These are phyloP conservation scores for Crypturellus tataupa DNA, from an alignment of 2,797 vertebrate genomes.

Conservation along the genomic window DNA sequence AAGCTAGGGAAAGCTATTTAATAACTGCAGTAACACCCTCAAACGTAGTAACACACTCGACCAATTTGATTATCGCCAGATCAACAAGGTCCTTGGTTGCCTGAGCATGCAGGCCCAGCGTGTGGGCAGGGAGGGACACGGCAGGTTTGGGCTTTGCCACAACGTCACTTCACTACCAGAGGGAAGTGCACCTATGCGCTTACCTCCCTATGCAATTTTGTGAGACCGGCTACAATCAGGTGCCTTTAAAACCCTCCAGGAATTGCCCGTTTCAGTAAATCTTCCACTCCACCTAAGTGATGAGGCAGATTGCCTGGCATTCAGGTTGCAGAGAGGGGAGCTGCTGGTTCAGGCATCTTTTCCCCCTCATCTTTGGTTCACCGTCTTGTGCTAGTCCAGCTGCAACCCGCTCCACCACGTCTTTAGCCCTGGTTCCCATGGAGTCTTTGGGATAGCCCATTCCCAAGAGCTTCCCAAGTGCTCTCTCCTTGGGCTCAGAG, in stretches of 20 bases:
- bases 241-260: neutral
- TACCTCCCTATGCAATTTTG: neutral
- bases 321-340: neutral
- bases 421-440: neutral
- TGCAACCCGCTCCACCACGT: neutral
- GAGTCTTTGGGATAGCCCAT: neutral
- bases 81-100: slow-evolving; percentile 36
- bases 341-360: neutral
- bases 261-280: neutral
- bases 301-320: neutral
- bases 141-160: neutral
- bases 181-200: neutral
- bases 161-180: neutral
- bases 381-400: neutral
- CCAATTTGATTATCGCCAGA: slow-evolving; percentile 57
- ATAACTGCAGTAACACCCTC: slow-evolving; percentile 54
- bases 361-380: neutral
- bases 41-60: slow-evolving; percentile 43
- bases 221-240: neutral
- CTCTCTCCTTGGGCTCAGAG: neutral
- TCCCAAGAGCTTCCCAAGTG: neutral
- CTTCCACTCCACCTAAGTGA: neutral
- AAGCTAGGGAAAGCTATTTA: slow-evolving; percentile 48
- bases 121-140: neutral
- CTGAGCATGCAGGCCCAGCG: neutral